Conservation (phyloP, 2,113 vertebrate species). For the Ranitomeya variabilis region DNA sequence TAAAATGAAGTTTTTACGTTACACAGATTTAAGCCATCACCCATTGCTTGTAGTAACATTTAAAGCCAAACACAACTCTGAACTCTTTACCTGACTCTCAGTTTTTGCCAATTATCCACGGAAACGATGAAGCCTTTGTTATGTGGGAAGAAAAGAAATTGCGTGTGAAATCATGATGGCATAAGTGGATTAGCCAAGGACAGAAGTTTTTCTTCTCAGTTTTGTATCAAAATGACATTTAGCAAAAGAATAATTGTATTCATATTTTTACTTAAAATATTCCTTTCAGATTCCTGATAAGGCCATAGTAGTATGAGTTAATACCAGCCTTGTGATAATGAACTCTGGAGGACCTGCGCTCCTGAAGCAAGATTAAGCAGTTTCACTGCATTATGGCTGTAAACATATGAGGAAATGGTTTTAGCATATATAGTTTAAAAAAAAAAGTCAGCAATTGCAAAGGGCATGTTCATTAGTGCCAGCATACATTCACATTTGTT, state of each 20-base stretch:
- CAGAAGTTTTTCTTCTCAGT: constrained; percentile 9
- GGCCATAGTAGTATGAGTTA: neutral
- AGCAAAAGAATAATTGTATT: neutral
- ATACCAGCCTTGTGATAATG: constrained; percentile 15
- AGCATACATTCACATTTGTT: neutral
- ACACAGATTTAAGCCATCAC: neutral
- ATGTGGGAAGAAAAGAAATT: constrained; percentile 22
- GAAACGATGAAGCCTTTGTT: constrained; percentile 12
- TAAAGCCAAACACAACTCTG: neutral
- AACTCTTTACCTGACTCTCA: constrained; percentile 21
- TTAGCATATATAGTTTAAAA: neutral
- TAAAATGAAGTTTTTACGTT: neutral
- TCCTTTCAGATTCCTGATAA: constrained; percentile 21
- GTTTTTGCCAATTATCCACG: constrained; percentile 24
- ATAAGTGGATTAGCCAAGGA: constrained; percentile 27
- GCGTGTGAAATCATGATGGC: constrained; percentile 46
- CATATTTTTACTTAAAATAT: constrained; percentile 32
- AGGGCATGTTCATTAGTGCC: neutral
- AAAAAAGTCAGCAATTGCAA: neutral
- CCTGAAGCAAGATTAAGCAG: neutral
- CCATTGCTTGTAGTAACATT: neutral
- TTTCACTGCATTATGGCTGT: neutral
- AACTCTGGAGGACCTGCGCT: constrained; percentile 29
- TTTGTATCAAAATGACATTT: constrained; percentile 27
- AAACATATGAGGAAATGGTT: constrained; percentile 17